Base-by-base conservation (phyloP, 2,113 vertebrate genomes). In the Channa argus region DNA sequence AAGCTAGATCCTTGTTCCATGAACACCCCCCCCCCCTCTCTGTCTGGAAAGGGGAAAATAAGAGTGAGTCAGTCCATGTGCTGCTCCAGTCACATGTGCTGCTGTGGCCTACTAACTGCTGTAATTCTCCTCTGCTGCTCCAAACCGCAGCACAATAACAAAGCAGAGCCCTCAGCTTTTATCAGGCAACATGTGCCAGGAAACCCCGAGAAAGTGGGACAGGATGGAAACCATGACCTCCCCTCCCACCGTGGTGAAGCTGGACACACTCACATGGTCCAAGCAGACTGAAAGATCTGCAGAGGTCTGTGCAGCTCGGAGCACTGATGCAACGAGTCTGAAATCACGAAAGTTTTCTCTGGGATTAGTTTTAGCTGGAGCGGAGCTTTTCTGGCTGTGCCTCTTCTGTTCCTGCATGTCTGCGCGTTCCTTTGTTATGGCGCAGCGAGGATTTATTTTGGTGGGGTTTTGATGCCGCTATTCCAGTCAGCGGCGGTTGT, bases 81-180 rank as follows among this genome's bases (percentile, higher is more conserved):
- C 77, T 91, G 84, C 70, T 45, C 34, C 75, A 86, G 88, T 94
- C 93, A 93, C 93, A 91, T 94, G 94, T 70, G 85, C 84, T 87
- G 80, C 77, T 47, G 10, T 91, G 90, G 80, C 89, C 91, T 84
- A 89, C 89, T 87, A 89, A 92, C 85, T 24, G 79, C 76, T 79
- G 81, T 88, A 86, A 91, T 88, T 89, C n/a, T 67, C 78, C 87
- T 87, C 82, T 66, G 80, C 74, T 63, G 63, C 83, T 87, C 86
- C 63, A 85, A 82, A 89, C 89, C 90, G 34, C 79, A 82, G 67
- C 47, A 71, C 88, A 86, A 84, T 79, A 89, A 91, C 80, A 80
- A 84, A 79, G 82, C 79, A 37, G 75, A 39, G 70, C 80, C 81
- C 85, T 74, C 86, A 64, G 82, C 66, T 87, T 85, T 81, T 66